phyloP scores from a whole-genome alignment of 1,140 invertebrate species.

The Zaprionus tsacasi region DNA sequence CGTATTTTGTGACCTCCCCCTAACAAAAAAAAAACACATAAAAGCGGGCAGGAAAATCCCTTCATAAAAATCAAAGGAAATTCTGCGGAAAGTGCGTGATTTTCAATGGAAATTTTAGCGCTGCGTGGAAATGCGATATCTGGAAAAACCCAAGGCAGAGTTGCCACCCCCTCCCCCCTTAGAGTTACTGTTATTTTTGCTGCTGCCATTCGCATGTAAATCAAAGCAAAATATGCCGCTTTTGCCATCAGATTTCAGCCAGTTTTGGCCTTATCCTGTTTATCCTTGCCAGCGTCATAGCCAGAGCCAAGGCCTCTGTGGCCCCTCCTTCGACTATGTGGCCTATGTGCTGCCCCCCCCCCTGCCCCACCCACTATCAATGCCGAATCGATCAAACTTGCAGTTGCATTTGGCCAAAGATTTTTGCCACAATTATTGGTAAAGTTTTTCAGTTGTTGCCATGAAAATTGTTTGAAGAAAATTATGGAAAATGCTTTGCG shows the following conservation, averaged over 20 bases:
- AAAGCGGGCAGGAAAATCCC: slow-evolving; percentile 21
- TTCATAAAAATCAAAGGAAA: slow-evolving; percentile 52
- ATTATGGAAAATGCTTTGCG: slow-evolving; percentile 18
- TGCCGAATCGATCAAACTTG: slow-evolving; percentile 75
- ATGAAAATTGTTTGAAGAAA: slow-evolving; percentile 7
- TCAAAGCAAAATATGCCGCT: slow-evolving; percentile 1
- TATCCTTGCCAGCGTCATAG: not conserved
- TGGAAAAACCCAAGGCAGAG: not conserved
- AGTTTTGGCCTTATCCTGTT: not conserved
- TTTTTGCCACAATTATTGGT: slow-evolving; percentile 21
- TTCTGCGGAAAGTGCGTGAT: slow-evolving; percentile 61
- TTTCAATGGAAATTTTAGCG: slow-evolving; percentile 42
- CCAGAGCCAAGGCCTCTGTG: not conserved
- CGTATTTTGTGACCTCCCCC: not conserved
- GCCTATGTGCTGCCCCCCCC: not conserved
- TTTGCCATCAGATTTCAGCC: not conserved
- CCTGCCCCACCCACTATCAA: slow-evolving; percentile 32
- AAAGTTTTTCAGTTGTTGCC: not conserved
- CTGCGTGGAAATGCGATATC: slow-evolving; percentile 6
- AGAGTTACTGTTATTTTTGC: not conserved
- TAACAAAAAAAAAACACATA: not conserved
- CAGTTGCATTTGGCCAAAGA: slow-evolving; percentile 39
- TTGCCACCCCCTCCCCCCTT: not conserved
- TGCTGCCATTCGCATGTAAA: not conserved
- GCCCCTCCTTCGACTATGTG: not conserved